A percentile compares a stretch with the other conserved stretches of the same genome.
These are phyloP conservation scores for Nephotettix cincticeps DNA, from an alignment of 1,140 invertebrate species.

Conservation along the genomic window DNA sequence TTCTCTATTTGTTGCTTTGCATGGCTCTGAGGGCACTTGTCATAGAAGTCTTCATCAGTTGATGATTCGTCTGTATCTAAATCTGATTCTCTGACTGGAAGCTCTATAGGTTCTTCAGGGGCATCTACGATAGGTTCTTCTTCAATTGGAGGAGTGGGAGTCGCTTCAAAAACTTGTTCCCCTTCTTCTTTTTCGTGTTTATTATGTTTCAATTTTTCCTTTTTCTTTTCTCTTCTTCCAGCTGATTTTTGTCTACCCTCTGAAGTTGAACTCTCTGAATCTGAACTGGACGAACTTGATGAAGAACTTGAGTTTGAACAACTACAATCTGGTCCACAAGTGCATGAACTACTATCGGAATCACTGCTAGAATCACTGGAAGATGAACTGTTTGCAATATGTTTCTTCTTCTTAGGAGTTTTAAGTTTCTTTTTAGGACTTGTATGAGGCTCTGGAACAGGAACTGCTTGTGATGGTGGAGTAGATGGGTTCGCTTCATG, in stretches of 20 bases:
- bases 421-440: slow-evolving; percentile 46
- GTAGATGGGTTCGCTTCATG: neutral
- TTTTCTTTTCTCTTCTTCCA: slow-evolving; percentile 48
- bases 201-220: slow-evolving; percentile 43
- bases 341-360: slow-evolving; percentile 71
- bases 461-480: neutral
- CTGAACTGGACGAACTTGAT: slow-evolving; percentile 65
- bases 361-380: slow-evolving; percentile 72
- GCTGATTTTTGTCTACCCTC: slow-evolving; percentile 47
- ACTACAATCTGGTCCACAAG: slow-evolving; percentile 76
- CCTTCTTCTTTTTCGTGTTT: slow-evolving; percentile 43
- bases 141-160: slow-evolving; percentile 8
- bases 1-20: slow-evolving; percentile 69
- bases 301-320: slow-evolving; percentile 66
- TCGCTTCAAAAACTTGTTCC: slow-evolving; percentile 19
- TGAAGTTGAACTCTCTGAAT: slow-evolving; percentile 60
- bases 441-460: slow-evolving; percentile 3
- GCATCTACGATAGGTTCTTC: slow-evolving; percentile 29
- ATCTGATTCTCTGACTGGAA: slow-evolving; percentile 70
- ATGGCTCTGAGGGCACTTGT: slow-evolving; percentile 71
- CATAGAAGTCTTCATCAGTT: slow-evolving; percentile 85
- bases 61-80: slow-evolving; percentile 79
- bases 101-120: slow-evolving; percentile 46
- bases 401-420: slow-evolving; percentile 49
- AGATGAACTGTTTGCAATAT: slow-evolving; percentile 50